These are phyloP conservation scores for Prorops nasuta DNA, from an alignment of 1,140 invertebrate species.

Conservation along the genomic window DNA sequence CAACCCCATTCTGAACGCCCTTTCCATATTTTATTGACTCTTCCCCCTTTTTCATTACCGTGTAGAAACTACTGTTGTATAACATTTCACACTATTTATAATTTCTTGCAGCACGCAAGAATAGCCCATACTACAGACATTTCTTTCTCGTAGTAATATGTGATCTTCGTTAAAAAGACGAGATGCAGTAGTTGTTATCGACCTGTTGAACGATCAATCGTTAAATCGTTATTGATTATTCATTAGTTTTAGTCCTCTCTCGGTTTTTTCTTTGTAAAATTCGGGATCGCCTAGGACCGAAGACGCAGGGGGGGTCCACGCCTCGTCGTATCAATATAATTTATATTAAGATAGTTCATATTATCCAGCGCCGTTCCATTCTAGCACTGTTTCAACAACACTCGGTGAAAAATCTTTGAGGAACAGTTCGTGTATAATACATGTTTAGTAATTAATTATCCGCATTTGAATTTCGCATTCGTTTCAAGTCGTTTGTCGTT, in stretches of 20 bases:
- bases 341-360: conserved; percentile 38
- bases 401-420: conserved; percentile 24
- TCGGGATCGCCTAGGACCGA: conserved; percentile 12
- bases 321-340: conserved; percentile 26
- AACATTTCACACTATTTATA: conserved; percentile 17
- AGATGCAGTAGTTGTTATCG: no score
- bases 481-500: conserved; percentile 7
- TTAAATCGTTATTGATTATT: no score
- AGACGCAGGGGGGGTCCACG: no score
- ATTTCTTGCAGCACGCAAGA: no score
- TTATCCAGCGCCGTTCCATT: conserved; percentile 12
- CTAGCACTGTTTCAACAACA: conserved; percentile 27
- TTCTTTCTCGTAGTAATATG: no score
- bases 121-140: no score
- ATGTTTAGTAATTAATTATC: conserved; percentile 24
- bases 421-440: conserved; percentile 28
- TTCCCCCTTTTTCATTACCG: neutral
- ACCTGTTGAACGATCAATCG: no score
- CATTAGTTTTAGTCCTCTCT: no score
- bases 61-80: conserved; percentile 10
- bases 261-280: conserved; percentile 34
- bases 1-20: conserved; percentile 15
- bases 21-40: neutral
- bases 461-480: conserved; percentile 20
- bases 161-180: no score